Evolutionary conservation across 2,113 vertebrate genomes (phyloP), one percentile per base, ranked within the genome.

Genomic region (Pluvialis apricaria): DNA sequence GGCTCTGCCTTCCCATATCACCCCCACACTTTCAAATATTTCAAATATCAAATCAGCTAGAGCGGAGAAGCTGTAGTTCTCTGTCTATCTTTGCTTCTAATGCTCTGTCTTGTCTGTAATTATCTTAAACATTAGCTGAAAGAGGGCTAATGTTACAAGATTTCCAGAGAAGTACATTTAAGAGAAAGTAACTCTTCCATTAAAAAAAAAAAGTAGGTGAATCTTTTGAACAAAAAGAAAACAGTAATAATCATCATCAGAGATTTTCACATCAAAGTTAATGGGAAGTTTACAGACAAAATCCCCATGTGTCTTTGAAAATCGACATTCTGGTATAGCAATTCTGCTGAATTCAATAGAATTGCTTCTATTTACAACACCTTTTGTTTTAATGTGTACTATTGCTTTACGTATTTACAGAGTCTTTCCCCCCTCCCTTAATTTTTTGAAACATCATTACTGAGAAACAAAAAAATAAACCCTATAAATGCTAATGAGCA

Each of bases 41-140:
- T 86, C 68, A 81, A 42, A 70, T 40, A 21, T 62, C 54, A 62
- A 44, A 80, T 42, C 44, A 86, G 11, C 3, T 47, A 52, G 34
- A 80, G 40, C 6, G 60, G 15, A 69, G 58, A 80, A 38, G 10
- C 6, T 76, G 8, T 38, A 54, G 15, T 60, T 87, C 60, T 69
- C 18, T 11, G 20, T 21, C 34, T 58, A 6, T 36, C 29, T 38
- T 8, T 72, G 22, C 11, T 88, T 89, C n/a, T 78, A 62, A n/a
- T 25, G 16, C 7, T 79, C n/a, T 78, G 9, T 15, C 36, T 58
- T 78, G 61, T 31, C 51, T 58, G 18, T 58, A 84, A 73, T 57
- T 65, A 70, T 49, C 68, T 86, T 69, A 77, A 83, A 73, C 21
- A 17, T 81, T 88, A 79, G 16, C n/a, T 93, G 38, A 87, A 88